Conservation (phyloP, 2,113 vertebrate genomes). For the Anguilla rostrata region DNA sequence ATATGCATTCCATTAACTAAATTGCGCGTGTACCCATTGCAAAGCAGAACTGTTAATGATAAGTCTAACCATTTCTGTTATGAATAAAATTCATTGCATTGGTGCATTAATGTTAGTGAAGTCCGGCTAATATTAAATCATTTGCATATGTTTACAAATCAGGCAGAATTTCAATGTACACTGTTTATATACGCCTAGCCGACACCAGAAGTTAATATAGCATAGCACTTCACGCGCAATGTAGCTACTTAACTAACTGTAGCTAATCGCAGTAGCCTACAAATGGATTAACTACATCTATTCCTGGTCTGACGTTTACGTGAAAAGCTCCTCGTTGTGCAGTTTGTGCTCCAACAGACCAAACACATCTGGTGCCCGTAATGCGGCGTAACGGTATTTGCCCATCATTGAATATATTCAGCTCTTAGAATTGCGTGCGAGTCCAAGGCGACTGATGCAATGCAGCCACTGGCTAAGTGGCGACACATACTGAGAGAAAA, state of each 20-base stretch:
- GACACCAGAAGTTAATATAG: background rate
- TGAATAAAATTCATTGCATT: background rate
- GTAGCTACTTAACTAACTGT: background rate
- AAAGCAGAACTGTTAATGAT: background rate
- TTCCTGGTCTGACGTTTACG: constrained; percentile 10
- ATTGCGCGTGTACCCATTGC: background rate
- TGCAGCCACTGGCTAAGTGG: background rate
- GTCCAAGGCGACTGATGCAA: constrained; percentile 3
- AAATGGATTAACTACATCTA: constrained; percentile 16
- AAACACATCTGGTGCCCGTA: constrained; percentile 3
- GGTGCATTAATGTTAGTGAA: constrained; percentile 18
- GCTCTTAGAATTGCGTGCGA: background rate
- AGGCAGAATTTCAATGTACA: background rate
- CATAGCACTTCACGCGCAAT: background rate
- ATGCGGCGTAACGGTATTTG: background rate
- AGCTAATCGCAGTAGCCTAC: background rate
- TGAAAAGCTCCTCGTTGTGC: constrained; percentile 4
- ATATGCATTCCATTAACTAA: constrained; percentile 71
- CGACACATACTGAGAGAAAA: background rate
- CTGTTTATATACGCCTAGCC: background rate
- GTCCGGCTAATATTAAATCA: background rate
- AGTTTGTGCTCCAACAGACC: constrained; percentile 9
- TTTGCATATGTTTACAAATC: constrained; percentile 11
- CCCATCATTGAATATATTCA: background rate
- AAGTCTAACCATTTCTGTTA: background rate